Conservation (phyloP, 2,113 vertebrate species). For the Coptodon rendalli region DNA sequence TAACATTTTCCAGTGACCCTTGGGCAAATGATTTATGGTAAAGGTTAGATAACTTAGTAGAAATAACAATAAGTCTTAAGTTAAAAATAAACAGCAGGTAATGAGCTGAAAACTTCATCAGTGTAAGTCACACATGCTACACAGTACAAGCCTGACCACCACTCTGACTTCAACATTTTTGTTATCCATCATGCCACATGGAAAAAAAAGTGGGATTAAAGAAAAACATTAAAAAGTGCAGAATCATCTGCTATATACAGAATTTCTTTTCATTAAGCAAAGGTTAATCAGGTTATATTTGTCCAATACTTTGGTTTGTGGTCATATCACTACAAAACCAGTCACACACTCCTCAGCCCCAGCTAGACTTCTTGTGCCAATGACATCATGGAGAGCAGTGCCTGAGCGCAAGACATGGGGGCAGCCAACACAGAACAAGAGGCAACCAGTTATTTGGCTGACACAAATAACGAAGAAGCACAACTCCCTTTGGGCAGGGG, state of each 20-base stretch:
- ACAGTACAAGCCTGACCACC: rapidly evolving
- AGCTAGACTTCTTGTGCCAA: not conserved
- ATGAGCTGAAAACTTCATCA: not conserved
- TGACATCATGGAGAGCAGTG: not conserved
- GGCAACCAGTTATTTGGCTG: not conserved
- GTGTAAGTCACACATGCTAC: not conserved
- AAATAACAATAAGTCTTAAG: not conserved
- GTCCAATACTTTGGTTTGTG: not conserved
- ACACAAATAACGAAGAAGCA: not conserved
- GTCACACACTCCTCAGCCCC: not conserved
- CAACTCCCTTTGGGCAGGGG: not conserved
- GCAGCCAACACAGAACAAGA: not conserved
- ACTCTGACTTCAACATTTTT: not conserved
- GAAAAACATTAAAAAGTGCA: not conserved
- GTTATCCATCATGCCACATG: not conserved
- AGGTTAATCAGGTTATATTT: not conserved
- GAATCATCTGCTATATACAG: not conserved
- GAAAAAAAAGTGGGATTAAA: rapidly evolving
- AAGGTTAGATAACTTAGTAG: rapidly evolving
- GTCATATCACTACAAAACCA: not conserved
- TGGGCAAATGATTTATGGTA: not conserved
- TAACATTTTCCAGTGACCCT: not conserved
- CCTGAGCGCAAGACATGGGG: not conserved
- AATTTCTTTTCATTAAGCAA: not conserved
- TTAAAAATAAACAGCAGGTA: not conserved